phyloP scores from a whole-genome alignment of 2,113 vertebrate genomes.

The Herpailurus yagouaroundi region DNA sequence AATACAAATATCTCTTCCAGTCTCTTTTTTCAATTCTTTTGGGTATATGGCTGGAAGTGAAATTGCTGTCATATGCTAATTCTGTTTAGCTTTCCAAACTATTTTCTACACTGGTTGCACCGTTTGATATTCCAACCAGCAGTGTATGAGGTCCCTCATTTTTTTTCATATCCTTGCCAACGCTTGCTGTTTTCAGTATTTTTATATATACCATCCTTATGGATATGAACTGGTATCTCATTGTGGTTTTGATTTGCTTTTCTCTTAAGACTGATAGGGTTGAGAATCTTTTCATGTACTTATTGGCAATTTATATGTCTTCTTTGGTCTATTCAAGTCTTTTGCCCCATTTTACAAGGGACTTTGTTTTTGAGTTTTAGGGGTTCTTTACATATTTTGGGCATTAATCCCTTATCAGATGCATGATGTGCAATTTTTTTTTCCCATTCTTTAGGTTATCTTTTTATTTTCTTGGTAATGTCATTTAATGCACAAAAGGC shows the following conservation, averaged over 20 bases:
- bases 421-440: background rate
- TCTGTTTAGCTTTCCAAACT: background rate
- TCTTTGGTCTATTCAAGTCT: background rate
- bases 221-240: background rate
- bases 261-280: background rate
- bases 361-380: background rate
- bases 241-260: background rate
- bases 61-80: background rate
- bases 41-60: background rate
- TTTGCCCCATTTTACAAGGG: background rate
- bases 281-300: background rate
- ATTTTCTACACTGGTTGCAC: background rate
- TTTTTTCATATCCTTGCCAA: background rate
- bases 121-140: background rate
- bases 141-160: background rate
- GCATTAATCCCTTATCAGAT: background rate
- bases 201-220: background rate
- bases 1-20: background rate
- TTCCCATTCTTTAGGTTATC: background rate
- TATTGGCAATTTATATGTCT: background rate
- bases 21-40: background rate
- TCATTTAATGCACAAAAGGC: background rate
- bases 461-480: background rate
- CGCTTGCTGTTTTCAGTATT: background rate
- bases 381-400: background rate